Evolutionary conservation across 1,140 invertebrate species (phyloP).

Genomic region (Lepidurus apus): DNA sequence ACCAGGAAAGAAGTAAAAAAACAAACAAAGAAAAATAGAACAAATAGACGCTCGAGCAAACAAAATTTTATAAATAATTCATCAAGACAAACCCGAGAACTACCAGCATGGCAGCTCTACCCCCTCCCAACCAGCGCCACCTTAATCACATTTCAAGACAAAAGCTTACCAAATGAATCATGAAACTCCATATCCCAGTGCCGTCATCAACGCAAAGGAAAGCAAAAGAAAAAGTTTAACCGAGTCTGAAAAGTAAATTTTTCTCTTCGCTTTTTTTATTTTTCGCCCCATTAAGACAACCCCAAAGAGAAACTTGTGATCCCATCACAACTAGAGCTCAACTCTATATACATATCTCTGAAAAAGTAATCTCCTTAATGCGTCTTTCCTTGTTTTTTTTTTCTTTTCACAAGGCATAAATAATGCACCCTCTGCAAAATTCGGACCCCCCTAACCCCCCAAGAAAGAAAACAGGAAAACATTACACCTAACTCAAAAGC

Average conservation of each 20-base stretch:
- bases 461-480: background rate
- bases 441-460: background rate
- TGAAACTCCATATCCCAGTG: no score
- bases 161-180: no score
- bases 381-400: background rate
- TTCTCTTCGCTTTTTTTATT: background rate
- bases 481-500: conserved; percentile 19
- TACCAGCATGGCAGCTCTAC: no score
- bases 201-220: no score
- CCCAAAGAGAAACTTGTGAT: background rate
- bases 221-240: background rate
- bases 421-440: background rate
- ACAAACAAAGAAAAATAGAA: background rate
- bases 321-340: background rate
- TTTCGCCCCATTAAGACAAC: background rate
- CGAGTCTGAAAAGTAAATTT: background rate
- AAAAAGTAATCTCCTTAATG: conserved; percentile 18
- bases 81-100: no score
- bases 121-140: no score
- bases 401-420: background rate
- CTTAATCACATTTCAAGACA: no score
- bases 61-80: no score
- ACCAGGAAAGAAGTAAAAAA: background rate
- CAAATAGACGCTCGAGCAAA: no score
- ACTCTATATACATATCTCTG: conserved; percentile 6